Evolutionary conservation across 1,140 invertebrate species (phyloP).

Genomic region (Yoshiicerus persimilis): DNA sequence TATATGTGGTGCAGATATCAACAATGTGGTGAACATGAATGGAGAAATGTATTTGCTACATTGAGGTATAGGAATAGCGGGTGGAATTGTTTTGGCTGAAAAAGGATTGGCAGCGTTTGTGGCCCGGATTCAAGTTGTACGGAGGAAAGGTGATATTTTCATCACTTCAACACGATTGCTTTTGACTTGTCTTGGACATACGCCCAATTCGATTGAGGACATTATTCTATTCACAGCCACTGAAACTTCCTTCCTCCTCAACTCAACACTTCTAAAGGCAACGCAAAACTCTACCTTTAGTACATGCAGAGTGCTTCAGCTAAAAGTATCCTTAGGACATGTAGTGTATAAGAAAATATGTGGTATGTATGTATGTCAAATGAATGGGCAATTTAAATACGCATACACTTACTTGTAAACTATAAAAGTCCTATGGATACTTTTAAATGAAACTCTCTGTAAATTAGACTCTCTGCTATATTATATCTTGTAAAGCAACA

Average conservation of each 20-base stretch:
- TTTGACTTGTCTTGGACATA: slow-evolving; percentile 45
- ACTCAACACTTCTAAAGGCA: background rate
- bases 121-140: slow-evolving; percentile 36
- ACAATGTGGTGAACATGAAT: no score
- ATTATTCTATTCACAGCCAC: slow-evolving; percentile 5
- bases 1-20: no score
- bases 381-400: no score
- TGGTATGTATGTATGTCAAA: no score
- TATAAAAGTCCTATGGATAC: no score
- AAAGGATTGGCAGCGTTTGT: background rate
- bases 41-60: no score
- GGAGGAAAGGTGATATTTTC: slow-evolving; percentile 47
- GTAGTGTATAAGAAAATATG: no score
- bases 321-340: no score
- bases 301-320: background rate
- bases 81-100: background rate
- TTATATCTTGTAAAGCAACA: no score
- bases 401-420: no score
- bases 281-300: background rate
- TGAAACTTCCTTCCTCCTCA: background rate
- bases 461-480: no score
- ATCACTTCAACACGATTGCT: slow-evolving; percentile 48
- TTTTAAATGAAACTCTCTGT: no score
- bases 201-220: slow-evolving; percentile 34
- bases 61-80: background rate